Conservation (phyloP, 2,113 vertebrate genomes). For the Ptilonorhynchus violaceus region DNA sequence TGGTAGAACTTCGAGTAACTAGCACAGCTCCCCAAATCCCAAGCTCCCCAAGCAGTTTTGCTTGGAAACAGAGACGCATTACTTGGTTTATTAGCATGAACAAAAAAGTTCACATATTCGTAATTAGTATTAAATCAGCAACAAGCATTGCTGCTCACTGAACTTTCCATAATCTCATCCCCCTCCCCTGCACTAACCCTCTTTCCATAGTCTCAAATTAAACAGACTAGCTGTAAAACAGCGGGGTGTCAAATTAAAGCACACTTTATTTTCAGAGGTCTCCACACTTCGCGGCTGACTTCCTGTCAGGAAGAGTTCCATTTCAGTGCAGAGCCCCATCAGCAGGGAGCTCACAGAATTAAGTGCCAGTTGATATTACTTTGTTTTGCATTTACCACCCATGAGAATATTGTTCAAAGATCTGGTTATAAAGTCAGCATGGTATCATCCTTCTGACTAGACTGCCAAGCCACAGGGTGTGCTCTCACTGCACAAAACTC, state of each 20-base stretch:
- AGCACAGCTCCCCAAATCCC: not conserved
- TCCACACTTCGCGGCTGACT: slow-evolving; percentile 80
- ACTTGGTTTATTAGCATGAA: not conserved
- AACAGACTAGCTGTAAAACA: slow-evolving; percentile 75
- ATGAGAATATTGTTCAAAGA: slow-evolving; percentile 89
- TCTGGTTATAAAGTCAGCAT: slow-evolving; percentile 78
- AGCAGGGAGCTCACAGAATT: slow-evolving; percentile 88
- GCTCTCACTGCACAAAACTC: slow-evolving; percentile 75
- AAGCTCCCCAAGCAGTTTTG: not conserved
- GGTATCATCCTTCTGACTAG: slow-evolving; percentile 83
- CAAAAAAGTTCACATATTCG: not conserved
- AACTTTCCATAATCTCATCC: slow-evolving; percentile 36
- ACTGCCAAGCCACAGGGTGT: slow-evolving; percentile 77
- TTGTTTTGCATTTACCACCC: slow-evolving; percentile 91
- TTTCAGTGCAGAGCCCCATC: slow-evolving; percentile 84
- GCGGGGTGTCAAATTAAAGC: slow-evolving; percentile 85
- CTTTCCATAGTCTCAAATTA: slow-evolving; percentile 69
- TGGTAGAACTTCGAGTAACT: not conserved
- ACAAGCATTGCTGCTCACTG: slow-evolving; percentile 38
- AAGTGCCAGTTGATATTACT: slow-evolving; percentile 97
- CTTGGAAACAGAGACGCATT: not conserved
- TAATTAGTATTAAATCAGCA: slow-evolving; percentile 44
- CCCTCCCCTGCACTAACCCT: slow-evolving; percentile 5
- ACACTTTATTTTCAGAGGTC: slow-evolving; percentile 85
- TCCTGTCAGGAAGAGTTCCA: slow-evolving; percentile 93